A percentile compares a stretch with the other conserved stretches of the same genome.
Evolutionary conservation across 2,113 vertebrate genomes (phyloP).

Genomic region (Neotragus moschatus): DNA sequence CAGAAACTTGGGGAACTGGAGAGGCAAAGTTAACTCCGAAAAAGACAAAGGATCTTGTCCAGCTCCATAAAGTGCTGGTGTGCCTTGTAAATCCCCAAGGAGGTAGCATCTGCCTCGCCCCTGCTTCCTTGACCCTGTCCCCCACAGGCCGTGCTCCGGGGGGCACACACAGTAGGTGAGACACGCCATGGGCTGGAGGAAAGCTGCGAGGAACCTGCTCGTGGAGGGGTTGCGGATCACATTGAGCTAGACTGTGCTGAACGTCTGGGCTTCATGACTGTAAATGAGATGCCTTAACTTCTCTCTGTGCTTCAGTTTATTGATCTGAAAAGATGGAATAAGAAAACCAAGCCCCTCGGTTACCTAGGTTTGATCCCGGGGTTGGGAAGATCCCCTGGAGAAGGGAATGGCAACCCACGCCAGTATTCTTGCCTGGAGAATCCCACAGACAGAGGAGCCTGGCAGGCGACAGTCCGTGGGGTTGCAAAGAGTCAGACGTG

Average conservation of each 20-base stretch:
- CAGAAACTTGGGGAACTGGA: not conserved
- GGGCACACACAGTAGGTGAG: rapidly evolving
- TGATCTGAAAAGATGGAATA: not conserved
- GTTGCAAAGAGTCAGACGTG: not conserved
- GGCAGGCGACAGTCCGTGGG: not conserved
- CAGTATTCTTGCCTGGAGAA: not conserved
- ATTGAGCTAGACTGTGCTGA: rapidly evolving
- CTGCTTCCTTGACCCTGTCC: not conserved
- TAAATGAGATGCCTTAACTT: not conserved
- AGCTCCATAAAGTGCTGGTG: rapidly evolving
- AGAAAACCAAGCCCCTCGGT: not conserved
- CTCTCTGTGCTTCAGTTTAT: not conserved
- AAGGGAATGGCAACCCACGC: not conserved
- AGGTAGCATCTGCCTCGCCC: rapidly evolving
- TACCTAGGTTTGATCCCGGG: not conserved
- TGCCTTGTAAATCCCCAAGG: not conserved
- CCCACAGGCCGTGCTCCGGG: rapidly evolving
- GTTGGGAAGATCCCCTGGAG: not conserved
- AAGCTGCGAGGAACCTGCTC: rapidly evolving
- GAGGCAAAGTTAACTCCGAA: rapidly evolving
- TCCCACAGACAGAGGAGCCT: not conserved
- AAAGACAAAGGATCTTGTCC: rapidly evolving
- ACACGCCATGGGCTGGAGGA: rapidly evolving
- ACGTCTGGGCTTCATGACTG: rapidly evolving
- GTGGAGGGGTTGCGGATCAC: rapidly evolving